Evolutionary conservation across 2,113 vertebrate species (phyloP).

Genomic region (Gymnocephalus cernua): DNA sequence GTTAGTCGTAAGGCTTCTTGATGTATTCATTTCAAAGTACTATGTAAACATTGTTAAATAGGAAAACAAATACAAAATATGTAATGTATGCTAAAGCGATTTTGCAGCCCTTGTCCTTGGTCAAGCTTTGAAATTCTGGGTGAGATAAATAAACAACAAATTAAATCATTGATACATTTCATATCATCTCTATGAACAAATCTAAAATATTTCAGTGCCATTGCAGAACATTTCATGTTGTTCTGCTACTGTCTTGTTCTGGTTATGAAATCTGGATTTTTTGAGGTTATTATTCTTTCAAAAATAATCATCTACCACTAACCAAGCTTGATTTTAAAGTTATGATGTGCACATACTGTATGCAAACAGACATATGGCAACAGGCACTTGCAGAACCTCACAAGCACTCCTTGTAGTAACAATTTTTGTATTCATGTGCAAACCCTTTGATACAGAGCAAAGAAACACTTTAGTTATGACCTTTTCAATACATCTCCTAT

Average conservation of each 20-base stretch:
- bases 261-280: constrained; percentile 7
- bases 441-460: constrained; percentile 38
- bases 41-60: background rate
- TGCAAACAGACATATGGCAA: background rate
- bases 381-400: no score
- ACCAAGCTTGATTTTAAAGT: constrained; percentile 12
- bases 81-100: background rate
- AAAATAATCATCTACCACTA: constrained; percentile 8
- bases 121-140: background rate
- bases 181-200: background rate
- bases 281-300: constrained; percentile 9
- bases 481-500: constrained; percentile 75
- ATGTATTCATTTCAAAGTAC: background rate
- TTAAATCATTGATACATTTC: background rate
- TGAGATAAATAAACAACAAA: background rate
- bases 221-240: constrained; percentile 3
- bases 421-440: constrained; percentile 26
- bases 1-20: background rate
- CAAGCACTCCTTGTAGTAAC: background rate
- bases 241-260: background rate
- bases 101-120: background rate
- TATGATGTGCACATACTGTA: constrained; percentile 3
- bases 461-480: constrained; percentile 60
- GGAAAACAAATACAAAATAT: background rate
- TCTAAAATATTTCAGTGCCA: background rate